Conservation (phyloP, 2,888 invertebrate species). For the Platycnemis pennipes region DNA sequence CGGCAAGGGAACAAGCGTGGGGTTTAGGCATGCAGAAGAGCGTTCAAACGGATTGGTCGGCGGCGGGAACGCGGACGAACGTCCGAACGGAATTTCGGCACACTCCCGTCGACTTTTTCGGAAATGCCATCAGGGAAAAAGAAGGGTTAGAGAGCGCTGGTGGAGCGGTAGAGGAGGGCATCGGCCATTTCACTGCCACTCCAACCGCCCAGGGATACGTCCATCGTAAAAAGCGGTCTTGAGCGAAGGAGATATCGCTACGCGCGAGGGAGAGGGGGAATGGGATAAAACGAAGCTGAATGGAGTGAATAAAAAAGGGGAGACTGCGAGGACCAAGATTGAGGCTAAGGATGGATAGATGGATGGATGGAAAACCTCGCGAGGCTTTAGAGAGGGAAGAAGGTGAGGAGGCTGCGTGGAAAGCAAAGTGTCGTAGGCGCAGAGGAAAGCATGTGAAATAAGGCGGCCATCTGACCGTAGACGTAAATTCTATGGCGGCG, state of each 20-base stretch:
- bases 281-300: background rate
- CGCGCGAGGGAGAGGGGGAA: background rate
- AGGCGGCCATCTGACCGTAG: conserved; percentile 26
- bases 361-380: background rate
- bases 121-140: background rate
- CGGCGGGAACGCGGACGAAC: background rate
- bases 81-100: background rate
- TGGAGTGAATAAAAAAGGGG: background rate
- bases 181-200: background rate
- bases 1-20: background rate
- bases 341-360: background rate
- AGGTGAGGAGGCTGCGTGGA: background rate
- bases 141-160: background rate
- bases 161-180: no score
- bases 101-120: background rate
- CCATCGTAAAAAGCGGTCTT: background rate
- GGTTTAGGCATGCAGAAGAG: background rate
- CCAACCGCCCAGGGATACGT: background rate
- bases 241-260: background rate
- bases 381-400: background rate
- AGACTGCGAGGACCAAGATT: background rate
- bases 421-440: background rate
- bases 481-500: background rate
- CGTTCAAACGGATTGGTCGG: background rate
- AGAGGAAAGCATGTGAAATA: background rate